Evolutionary conservation across 2,113 vertebrate species (phyloP).

Genomic region (Gasterosteus nipponicus): DNA sequence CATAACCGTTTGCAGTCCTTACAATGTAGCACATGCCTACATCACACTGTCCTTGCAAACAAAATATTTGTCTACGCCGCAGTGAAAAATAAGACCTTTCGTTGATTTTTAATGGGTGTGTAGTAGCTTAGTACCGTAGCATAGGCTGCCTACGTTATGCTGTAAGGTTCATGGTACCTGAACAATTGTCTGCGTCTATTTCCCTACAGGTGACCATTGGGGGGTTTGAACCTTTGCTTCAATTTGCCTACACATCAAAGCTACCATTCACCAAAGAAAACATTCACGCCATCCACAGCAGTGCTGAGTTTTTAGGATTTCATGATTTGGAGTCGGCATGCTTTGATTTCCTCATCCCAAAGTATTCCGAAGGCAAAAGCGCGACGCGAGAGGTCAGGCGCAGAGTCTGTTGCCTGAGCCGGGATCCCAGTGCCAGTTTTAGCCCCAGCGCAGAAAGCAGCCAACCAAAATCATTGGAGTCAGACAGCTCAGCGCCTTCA

Average conservation of each 20-base stretch:
- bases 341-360: conserved; percentile 94
- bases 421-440: conserved; percentile 16
- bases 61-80: not conserved
- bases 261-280: conserved; percentile 94
- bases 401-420: conserved; percentile 67
- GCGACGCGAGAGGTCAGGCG: conserved; percentile 72
- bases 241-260: conserved; percentile 95
- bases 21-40: not conserved
- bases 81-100: not conserved
- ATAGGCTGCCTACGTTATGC: not conserved
- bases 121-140: not conserved
- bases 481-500: conserved; percentile 66
- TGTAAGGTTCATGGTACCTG: not conserved
- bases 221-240: conserved; percentile 93
- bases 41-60: not conserved
- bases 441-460: conserved; percentile 26
- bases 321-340: conserved; percentile 92
- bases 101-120: not conserved
- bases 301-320: conserved; percentile 89
- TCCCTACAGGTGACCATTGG: conserved; percentile 88
- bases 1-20: not conserved
- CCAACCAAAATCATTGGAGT: conserved; percentile 71
- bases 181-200: conserved; percentile 11
- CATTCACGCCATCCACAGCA: conserved; percentile 89
- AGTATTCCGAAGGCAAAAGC: conserved; percentile 83